A percentile compares a stretch with the other conserved stretches of the same genome.
Evolutionary conservation across 2,888 invertebrate genomes (phyloP).

Genomic region (Rhingia campestris): DNA sequence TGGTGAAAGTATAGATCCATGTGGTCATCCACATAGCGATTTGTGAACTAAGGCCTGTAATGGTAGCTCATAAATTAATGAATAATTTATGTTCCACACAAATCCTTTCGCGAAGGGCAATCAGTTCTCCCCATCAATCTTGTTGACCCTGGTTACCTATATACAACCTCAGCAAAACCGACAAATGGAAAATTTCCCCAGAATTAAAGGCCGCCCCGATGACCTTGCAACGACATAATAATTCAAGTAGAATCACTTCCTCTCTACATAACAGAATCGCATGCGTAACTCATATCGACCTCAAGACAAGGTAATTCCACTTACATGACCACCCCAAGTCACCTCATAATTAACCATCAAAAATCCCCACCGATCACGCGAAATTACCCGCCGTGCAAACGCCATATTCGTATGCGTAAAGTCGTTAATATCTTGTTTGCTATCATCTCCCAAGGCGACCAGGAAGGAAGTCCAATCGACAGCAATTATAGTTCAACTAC

Average conservation of each 20-base stretch:
- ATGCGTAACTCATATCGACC: conserved; percentile 5
- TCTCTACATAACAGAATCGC: background rate
- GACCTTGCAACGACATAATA: conserved; percentile 1
- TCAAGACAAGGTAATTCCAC: conserved; percentile 11
- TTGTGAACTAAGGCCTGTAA: no score
- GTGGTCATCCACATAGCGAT: no score
- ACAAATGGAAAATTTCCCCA: conserved; percentile 6
- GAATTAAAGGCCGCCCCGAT: no score
- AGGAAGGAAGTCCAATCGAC: conserved; percentile 57
- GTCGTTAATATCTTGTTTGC: conserved; percentile 57
- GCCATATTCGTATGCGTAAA: background rate
- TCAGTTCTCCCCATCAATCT: no score
- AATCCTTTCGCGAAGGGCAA: no score
- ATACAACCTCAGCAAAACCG: no score
- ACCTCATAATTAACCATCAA: background rate
- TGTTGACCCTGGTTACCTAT: no score
- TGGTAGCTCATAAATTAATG: no score
- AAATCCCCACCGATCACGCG: background rate
- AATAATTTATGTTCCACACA: no score
- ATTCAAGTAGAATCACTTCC: background rate
- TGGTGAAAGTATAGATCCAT: no score
- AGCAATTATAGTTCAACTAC: conserved; percentile 64
- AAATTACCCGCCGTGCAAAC: background rate
- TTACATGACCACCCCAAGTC: background rate
- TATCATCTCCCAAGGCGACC: conserved; percentile 58